Evolutionary conservation across 1,140 invertebrate genomes (phyloP).

Genomic region (Aphaenogaster floridana): DNA sequence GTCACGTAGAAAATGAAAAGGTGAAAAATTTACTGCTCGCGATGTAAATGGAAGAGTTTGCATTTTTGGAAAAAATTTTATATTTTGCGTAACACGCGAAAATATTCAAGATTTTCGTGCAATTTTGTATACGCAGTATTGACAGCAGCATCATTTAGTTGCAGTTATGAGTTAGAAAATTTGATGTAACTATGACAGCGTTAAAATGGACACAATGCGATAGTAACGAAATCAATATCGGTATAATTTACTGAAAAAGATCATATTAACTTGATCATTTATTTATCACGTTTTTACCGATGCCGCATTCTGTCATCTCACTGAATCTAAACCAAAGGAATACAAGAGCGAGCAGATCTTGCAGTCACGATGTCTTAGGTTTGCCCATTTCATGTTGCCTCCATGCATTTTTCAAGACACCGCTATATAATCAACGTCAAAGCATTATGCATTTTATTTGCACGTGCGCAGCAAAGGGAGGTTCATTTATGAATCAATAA

Average conservation of each 20-base stretch:
- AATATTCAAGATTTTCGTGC: not conserved
- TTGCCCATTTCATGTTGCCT: not conserved
- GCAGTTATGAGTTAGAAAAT: not conserved
- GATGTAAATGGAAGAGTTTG: not conserved
- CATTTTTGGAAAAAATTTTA: not conserved
- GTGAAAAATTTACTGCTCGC: not conserved
- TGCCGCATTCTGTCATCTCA: not conserved
- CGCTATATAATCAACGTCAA: not conserved
- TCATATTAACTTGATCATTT: not conserved
- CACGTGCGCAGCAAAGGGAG: not conserved
- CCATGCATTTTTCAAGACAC: not conserved
- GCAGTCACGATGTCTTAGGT: not conserved
- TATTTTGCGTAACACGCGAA: not conserved
- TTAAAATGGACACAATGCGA: not conserved
- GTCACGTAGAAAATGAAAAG: not conserved
- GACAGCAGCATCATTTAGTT: not conserved
- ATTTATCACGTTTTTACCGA: not conserved
- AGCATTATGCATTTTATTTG: constrained; percentile 18
- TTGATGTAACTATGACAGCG: not conserved
- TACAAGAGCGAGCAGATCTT: not conserved
- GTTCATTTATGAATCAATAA: constrained; percentile 14
- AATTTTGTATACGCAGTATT: not conserved
- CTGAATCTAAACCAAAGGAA: not conserved
- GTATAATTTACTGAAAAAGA: not conserved
- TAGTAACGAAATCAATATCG: not conserved